Percentiles rank a stretch among this genome's conserved stretches.
These are phyloP conservation scores for Sebastes nivosus DNA, from an alignment of 2,797 vertebrate genomes.

Conservation along the genomic window DNA sequence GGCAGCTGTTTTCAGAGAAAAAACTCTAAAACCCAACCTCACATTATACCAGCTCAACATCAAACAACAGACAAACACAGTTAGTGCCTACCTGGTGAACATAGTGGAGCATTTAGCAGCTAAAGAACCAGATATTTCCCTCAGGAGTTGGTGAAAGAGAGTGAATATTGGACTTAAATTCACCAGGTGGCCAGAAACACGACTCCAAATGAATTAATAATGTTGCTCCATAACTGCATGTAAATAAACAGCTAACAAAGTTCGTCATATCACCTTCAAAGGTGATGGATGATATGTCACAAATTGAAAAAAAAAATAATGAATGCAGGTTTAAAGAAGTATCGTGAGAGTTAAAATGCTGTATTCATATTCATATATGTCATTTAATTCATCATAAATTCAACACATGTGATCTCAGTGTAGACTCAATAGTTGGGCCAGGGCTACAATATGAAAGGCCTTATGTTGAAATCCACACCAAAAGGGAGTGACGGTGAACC, in stretches of 20 bases:
- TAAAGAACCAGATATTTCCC: not conserved
- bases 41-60: not conserved
- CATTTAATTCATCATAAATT: slow-evolving; percentile 7
- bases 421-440: not conserved
- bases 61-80: not conserved
- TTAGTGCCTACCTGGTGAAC: not conserved
- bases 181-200: not conserved
- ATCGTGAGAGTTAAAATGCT: not conserved
- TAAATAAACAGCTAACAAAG: not conserved
- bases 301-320: not conserved
- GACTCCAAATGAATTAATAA: not conserved
- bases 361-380: not conserved
- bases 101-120: not conserved
- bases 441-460: not conserved
- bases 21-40: not conserved
- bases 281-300: not conserved
- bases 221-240: not conserved
- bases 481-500: slow-evolving; percentile 23
- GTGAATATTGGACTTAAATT: not conserved
- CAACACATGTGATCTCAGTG: not conserved
- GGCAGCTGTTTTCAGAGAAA: not conserved
- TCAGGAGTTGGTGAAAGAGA: not conserved
- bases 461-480: slow-evolving; percentile 14
- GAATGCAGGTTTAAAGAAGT: not conserved
- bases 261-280: not conserved